phyloP scores from a whole-genome alignment of 1,140 invertebrate genomes.

The Plectus sambesii region DNA sequence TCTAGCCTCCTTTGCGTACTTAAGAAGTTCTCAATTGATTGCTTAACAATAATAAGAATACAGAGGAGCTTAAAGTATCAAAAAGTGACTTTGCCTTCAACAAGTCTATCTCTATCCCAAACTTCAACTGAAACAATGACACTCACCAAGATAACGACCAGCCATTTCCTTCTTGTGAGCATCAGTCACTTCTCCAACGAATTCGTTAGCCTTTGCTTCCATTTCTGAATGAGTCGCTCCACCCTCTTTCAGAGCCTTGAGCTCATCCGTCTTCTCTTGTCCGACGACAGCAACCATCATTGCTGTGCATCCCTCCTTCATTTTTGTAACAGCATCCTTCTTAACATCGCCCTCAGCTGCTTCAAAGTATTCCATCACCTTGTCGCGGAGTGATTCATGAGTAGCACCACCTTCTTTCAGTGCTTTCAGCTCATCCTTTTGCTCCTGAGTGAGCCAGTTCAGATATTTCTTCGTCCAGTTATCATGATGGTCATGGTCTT shows the following conservation, averaged over 20 bases:
- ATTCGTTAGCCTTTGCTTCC: conserved; percentile 19
- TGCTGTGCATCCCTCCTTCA: conserved; percentile 27
- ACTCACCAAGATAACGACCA: too few relatives aligned
- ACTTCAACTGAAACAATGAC: too few relatives aligned
- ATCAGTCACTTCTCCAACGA: conserved; percentile 14
- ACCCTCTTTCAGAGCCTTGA: conserved; percentile 2
- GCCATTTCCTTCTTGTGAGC: conserved; percentile 14
- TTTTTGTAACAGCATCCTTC: conserved; percentile 17
- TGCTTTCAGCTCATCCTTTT: conserved; percentile 17
- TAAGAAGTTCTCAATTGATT: too few relatives aligned
- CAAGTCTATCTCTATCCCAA: too few relatives aligned
- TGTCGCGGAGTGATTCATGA: too few relatives aligned
- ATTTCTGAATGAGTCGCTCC: conserved; percentile 1
- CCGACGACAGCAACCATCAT: conserved; percentile 24
- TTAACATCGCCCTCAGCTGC: conserved; percentile 14
- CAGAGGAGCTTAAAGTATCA: too few relatives aligned
- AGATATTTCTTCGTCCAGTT: conserved; percentile 29
- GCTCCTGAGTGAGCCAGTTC: conserved; percentile 25
- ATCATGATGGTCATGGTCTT: conserved; percentile 22
- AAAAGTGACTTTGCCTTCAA: too few relatives aligned
- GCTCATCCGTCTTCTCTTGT: conserved; percentile 17
- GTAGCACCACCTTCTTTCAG: too few relatives aligned
- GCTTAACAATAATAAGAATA: too few relatives aligned
- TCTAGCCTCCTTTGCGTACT: too few relatives aligned
- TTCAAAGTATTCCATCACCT: conserved; percentile 8